Evolutionary conservation across 2,888 invertebrate species (phyloP).

Genomic region (Globia sparganii): DNA sequence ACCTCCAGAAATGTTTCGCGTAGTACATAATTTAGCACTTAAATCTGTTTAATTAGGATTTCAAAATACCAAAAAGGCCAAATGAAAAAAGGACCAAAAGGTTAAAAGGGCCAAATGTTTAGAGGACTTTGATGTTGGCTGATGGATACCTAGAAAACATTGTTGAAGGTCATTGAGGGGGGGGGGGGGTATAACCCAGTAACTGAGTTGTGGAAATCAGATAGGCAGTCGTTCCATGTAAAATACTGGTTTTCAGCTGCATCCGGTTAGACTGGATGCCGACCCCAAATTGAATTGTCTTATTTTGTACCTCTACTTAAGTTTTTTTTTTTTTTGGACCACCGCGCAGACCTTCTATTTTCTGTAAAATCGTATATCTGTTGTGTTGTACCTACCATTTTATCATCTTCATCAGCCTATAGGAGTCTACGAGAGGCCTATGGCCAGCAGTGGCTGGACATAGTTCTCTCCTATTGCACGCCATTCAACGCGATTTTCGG

Average conservation of each 20-base stretch:
- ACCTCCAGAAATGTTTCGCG: slow-evolving; percentile 16
- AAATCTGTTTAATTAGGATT: slow-evolving; percentile 12
- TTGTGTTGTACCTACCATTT: too few species aligned
- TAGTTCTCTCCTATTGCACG: too few species aligned
- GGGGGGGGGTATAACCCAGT: neutral
- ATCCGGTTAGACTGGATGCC: neutral
- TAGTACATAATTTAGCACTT: slow-evolving; percentile 4
- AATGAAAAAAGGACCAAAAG: too few species aligned
- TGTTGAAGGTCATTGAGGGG: neutral
- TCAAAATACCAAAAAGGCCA: neutral
- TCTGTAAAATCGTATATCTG: too few species aligned
- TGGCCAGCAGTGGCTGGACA: too few species aligned
- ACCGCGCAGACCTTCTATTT: neutral
- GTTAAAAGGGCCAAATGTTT: neutral
- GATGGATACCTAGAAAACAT: neutral
- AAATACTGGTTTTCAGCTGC: neutral
- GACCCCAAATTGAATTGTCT: neutral
- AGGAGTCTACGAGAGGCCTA: too few species aligned
- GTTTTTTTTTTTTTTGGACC: neutral
- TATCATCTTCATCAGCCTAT: neutral
- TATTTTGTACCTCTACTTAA: neutral
- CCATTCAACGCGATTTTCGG: too few species aligned
- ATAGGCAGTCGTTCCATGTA: neutral
- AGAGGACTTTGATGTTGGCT: too few species aligned
- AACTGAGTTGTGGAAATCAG: neutral